phyloP scores from a whole-genome alignment of 1,140 invertebrate species.

The Euborellia annulipes region DNA sequence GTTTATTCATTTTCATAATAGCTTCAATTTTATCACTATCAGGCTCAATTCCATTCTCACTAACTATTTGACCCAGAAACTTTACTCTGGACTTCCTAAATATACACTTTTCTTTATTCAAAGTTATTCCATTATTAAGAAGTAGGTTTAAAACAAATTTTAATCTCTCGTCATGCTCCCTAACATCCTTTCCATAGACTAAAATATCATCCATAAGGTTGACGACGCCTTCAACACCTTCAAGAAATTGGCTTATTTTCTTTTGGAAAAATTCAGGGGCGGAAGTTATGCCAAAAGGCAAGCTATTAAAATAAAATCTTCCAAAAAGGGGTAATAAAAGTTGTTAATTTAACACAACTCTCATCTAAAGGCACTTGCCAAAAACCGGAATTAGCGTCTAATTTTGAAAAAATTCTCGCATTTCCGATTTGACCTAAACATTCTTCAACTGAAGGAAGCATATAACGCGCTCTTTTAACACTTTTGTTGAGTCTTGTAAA shows the following conservation, averaged over 20 bases:
- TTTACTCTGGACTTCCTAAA: conserved; percentile 18
- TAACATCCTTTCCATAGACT: background rate
- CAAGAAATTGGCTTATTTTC: background rate
- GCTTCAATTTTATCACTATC: conserved; percentile 24
- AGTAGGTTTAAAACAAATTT: too few species aligned
- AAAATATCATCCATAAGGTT: background rate
- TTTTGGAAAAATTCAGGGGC: background rate
- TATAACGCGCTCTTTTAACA: conserved; percentile 22
- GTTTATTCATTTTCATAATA: conserved; percentile 19
- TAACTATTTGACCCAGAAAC: conserved; percentile 26
- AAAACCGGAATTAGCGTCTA: conserved; percentile 9
- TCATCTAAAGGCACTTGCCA: conserved; percentile 13
- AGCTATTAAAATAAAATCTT: conserved; percentile 20
- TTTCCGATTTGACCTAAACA: conserved; percentile 8
- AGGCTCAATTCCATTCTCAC: conserved; percentile 20
- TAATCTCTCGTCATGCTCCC: conserved; percentile 11
- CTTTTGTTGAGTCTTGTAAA: conserved; percentile 29
- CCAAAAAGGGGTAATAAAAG: conserved; percentile 11
- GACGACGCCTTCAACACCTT: conserved; percentile 1
- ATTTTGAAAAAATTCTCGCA: conserved; percentile 9
- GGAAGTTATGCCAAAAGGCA: conserved; percentile 20
- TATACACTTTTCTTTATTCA: conserved; percentile 19
- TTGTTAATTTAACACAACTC: conserved; percentile 2
- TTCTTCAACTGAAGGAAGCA: conserved; percentile 18
- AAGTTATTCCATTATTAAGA: conserved; percentile 11